Evolutionary conservation across 1,140 invertebrate species (phyloP), one percentile per base, ranked within the genome.

Genomic region (Mamestra configurata): DNA sequence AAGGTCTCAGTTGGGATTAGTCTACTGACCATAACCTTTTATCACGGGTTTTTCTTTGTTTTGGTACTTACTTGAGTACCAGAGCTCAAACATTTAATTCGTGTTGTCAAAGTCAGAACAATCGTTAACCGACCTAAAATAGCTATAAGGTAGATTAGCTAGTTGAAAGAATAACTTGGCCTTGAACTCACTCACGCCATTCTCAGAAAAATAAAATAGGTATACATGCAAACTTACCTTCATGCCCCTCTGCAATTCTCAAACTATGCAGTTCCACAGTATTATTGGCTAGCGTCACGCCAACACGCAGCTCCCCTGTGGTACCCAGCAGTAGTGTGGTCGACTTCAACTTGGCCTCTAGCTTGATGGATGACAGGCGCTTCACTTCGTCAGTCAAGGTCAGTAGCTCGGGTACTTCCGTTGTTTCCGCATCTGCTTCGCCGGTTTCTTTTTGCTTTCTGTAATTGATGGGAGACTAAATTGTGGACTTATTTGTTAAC

Each of bases 371-470:
- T 10, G 96, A 95, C 18, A 98, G 89, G 66, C 97, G 95, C 88
- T 95, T 95, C 1, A 99, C 97, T 95, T 98, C 97, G 93, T 99
- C 98, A 35, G 96, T 96, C 18, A 98, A 90, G 71, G 95, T 95
- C 13, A 94, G 89, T 79, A 94, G 20, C 83, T 92, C 87, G 79
- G 90, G 86, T 15, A 90, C 81, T 79, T 93, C 87, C 37, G 83
- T 55, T 0, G 71, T 79, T 68, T 86, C 88, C 66, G 79, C 22
- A 24, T 89, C 88, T 13, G 79, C 70, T 87, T 93, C 83, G 18
- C 91, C 85, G 73, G 84, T 85, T 93, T 96, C 89, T 83, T 92
- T 90, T 81, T 86, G 80, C 89, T 92, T 93, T 80, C 93, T 93
- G 51, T 18, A 22, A 20, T 20, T 53, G 13, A 53, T 10, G 8